Conservation (phyloP, 2,113 vertebrate species). For the Greenwoodochromis staneri region DNA sequence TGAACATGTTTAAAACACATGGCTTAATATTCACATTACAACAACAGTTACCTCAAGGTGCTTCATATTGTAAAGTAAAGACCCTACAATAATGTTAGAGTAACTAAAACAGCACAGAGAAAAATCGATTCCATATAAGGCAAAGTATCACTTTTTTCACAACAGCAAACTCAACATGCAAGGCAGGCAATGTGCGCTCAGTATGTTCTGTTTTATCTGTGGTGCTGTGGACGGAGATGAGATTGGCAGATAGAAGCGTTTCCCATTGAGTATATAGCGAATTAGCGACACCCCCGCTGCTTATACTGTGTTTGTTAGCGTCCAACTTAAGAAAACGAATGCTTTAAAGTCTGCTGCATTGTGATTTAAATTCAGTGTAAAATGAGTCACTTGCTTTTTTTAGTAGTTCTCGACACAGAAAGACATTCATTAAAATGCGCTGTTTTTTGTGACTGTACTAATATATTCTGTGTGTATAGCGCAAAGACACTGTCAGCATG, state of each 20-base stretch:
- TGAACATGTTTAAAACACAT: neutral
- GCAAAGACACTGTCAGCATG: neutral
- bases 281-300: neutral
- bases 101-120: neutral
- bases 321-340: neutral
- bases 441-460: neutral
- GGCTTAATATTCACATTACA: neutral
- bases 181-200: neutral
- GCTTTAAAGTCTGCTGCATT: neutral
- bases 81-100: neutral
- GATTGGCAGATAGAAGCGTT: neutral
- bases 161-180: neutral
- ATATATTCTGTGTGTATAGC: neutral
- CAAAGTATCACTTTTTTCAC: neutral
- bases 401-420: neutral
- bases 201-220: neutral
- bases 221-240: neutral
- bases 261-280: neutral
- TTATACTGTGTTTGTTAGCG: neutral
- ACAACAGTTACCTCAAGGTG: neutral
- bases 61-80: neutral
- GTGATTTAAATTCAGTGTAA: neutral
- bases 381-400: neutral
- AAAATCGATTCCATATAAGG: neutral
- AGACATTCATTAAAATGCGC: constrained; percentile 24